Conservation (phyloP, 2,888 invertebrate species). For the Pilophorus perplexus region DNA sequence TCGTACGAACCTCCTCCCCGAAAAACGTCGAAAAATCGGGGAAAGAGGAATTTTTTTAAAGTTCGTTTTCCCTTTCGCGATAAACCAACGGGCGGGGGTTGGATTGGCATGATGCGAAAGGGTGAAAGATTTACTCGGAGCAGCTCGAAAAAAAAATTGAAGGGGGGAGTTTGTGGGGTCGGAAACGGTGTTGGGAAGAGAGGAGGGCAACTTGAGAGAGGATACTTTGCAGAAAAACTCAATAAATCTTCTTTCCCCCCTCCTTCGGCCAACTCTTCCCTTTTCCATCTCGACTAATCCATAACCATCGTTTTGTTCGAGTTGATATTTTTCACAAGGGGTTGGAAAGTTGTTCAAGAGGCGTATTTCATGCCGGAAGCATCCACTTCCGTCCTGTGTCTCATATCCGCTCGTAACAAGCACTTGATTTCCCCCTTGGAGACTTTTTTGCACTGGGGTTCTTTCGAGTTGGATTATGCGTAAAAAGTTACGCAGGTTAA, state of each 20-base stretch:
- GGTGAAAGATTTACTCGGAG: too few species aligned
- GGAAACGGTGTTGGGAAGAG: neutral
- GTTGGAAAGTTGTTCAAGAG: neutral
- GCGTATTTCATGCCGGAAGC: constrained; percentile 1
- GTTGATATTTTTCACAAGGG: constrained; percentile 1
- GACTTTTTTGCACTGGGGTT: too few species aligned
- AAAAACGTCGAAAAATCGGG: too few species aligned
- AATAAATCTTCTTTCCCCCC: neutral
- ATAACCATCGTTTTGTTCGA: constrained; percentile 17
- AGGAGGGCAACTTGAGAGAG: constrained; percentile 1
- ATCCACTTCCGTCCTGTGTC: neutral
- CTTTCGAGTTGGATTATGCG: too few species aligned
- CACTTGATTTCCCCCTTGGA: neutral
- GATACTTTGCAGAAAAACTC: constrained; percentile 17
- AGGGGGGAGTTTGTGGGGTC: too few species aligned
- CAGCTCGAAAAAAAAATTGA: too few species aligned
- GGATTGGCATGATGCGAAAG: too few species aligned
- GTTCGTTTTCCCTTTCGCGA: too few species aligned
- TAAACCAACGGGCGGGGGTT: too few species aligned
- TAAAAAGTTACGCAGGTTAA: too few species aligned
- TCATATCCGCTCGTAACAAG: neutral
- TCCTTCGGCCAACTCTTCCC: neutral
- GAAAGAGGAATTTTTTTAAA: too few species aligned
- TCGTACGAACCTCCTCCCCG: too few species aligned
- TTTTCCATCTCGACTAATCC: constrained; percentile 6